Evolutionary conservation across 2,888 invertebrate genomes (phyloP), one percentile per base, ranked within the genome.

Genomic region (Ophioninae sp.): DNA sequence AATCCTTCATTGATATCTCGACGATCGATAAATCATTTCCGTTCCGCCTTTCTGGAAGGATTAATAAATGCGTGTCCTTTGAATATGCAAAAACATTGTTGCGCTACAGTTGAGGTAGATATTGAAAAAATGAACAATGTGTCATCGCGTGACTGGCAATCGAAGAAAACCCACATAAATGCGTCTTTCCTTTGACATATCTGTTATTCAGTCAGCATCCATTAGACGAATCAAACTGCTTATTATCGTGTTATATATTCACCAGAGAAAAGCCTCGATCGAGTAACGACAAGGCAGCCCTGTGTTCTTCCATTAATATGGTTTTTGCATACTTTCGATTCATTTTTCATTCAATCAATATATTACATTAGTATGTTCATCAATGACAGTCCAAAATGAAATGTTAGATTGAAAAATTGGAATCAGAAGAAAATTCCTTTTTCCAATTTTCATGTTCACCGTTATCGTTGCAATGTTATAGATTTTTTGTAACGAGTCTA

Each of bases 21-120:
- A 44, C 44, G 44, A 44, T n/a, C 41, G 44, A 61, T 73, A 73
- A 73, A 73, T 73, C 30, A 44, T 10, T n/a, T n/a, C n/a, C 37
- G 8, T 30, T 23, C 20, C 41, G 59, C 21, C 10, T 73, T 30
- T 30, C 30, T 30, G 30, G 3, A 30, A 30, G 30, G 30, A 30
- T 30, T 30, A 30, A 30, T 30, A 30, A 30, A 30, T 30, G 30
- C 30, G 30, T 30, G 30, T 30, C 30, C 30, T 30, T 30, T 30
- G 30, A 30, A 30, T 23, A 17, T 39, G 59, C 44, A 50, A 30
- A 68, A 44, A 17, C 6, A 5, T 50, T 61, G 20, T 37, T 39
- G 13, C 23, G 13, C 23, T 41, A 10, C 8, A 44, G 5, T 7
- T 37, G 8, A 8, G 39, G 41, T 20, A 13, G 67, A n/a, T 23